A percentile compares a stretch with the other conserved stretches of the same genome.
phyloP scores from a whole-genome alignment of 2,888 invertebrate genomes.

The Sphinx pinastri region DNA sequence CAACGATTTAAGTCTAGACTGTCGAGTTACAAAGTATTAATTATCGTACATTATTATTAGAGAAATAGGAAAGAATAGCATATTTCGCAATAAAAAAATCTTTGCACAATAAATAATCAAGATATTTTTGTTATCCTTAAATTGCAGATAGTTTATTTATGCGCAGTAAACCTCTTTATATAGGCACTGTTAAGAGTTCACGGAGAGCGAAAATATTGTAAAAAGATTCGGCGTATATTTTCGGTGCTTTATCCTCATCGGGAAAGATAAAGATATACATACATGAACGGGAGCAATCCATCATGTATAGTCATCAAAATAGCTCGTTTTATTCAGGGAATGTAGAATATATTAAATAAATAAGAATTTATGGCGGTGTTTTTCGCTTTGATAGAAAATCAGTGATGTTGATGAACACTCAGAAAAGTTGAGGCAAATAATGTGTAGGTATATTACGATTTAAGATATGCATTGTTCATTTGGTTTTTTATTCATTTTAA shows the following conservation, averaged over 20 bases:
- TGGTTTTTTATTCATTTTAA: too few species aligned
- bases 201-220: background rate
- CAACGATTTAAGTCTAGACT: too few species aligned
- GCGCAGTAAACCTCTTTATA: too few species aligned
- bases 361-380: conserved; percentile 9
- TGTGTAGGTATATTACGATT: background rate
- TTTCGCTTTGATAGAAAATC: background rate
- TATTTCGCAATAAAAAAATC: too few species aligned
- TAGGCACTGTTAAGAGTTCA: too few species aligned
- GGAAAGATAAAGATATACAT: conserved; percentile 21
- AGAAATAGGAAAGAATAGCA: too few species aligned
- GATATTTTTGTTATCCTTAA: too few species aligned
- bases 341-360: conserved; percentile 18
- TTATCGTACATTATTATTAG: too few species aligned
- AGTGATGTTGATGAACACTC: background rate
- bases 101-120: too few species aligned
- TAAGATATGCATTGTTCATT: background rate
- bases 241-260: background rate
- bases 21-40: too few species aligned
- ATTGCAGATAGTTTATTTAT: too few species aligned
- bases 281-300: conserved; percentile 25
- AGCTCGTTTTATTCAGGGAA: background rate
- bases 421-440: background rate
- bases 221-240: background rate
- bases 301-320: conserved; percentile 24